Evolutionary conservation across 2,888 invertebrate genomes (phyloP), one percentile per base, ranked within the genome.

Genomic region (Erpobdella octoculata): DNA sequence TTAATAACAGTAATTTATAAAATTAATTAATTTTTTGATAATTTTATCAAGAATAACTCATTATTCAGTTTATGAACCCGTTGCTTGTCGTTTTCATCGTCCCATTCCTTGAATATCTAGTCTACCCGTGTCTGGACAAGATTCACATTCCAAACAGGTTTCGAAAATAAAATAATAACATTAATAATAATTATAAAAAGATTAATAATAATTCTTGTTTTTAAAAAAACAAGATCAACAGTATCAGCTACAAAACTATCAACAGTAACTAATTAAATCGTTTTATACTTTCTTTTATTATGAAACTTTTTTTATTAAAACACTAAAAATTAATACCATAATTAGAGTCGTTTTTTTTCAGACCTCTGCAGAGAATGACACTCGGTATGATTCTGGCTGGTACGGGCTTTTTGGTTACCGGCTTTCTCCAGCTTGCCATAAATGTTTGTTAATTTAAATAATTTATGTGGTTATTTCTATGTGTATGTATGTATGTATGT

Each of bases 361-460:
- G 90, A 71, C 93, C 95, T 0, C 84, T 82, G 31, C 91, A 92
- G 79, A 89, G 92, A 81, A 89, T 98, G 85, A 88, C 89, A 0
- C 86, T 89, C 78, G 97, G 97, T 6, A 94, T 96, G 58, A 79
- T 93, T 25, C 81, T 98, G 1, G 92, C 94, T 0, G 90, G 90
- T 0, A 73, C 88, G 0, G 89, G 97, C 0, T 98, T 97, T 81
- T 84, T 90, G 18, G 85, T 92, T 38, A 93, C 96, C 0, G 94
- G 89, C 3, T 79, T 91, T n/a, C 88, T 96, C 0, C 91, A 93
- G 82, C 80, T 91, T 4, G 78, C 78, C 72, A 78, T 81, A 61
- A 80, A 81, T 74, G 82, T 82, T 73, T 78, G 80, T 5, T n/a
- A n/a, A n/a, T n/a, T n/a, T n/a, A n/a, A n/a, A n/a, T n/a, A n/a